A percentile compares a stretch with the other conserved stretches of the same genome.
phyloP scores from a whole-genome alignment of 2,113 vertebrate species.

The Poecile atricapillus region DNA sequence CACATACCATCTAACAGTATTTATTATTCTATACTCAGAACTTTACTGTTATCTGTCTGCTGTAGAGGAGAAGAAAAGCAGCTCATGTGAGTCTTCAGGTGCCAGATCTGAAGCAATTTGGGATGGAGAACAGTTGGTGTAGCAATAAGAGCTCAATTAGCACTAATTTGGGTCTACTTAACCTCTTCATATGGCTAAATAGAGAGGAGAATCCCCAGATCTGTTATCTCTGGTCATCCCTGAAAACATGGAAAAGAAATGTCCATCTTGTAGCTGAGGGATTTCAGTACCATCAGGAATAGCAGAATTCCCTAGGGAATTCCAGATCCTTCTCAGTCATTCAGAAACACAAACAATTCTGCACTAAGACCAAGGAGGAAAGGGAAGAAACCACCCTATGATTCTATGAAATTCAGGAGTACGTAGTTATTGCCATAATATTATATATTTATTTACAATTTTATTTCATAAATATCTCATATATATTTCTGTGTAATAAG shows the following conservation, averaged over 20 bases:
- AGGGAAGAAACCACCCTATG: not conserved
- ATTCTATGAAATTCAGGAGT: not conserved
- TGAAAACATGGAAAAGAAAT: fast-evolving
- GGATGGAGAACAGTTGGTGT: not conserved
- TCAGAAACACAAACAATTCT: not conserved
- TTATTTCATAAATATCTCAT: not conserved
- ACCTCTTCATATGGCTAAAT: not conserved
- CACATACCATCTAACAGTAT: not conserved
- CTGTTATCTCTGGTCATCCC: not conserved
- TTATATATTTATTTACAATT: not conserved
- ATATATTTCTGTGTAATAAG: not conserved
- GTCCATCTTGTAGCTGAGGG: fast-evolving
- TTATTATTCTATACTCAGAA: not conserved
- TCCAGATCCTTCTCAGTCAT: not conserved
- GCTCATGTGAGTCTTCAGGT: not conserved
- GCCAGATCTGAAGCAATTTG: not conserved
- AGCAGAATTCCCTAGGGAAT: not conserved
- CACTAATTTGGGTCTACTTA: not conserved
- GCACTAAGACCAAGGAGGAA: not conserved
- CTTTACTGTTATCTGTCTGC: not conserved
- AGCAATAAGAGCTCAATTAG: not conserved
- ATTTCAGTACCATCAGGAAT: not conserved
- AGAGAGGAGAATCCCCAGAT: not conserved
- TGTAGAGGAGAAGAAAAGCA: not conserved
- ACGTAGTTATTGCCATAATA: not conserved